Evolutionary conservation across 2,797 vertebrate genomes (phyloP), one percentile per base, ranked within the genome.

Genomic region (Chiroxiphia lanceolata): DNA sequence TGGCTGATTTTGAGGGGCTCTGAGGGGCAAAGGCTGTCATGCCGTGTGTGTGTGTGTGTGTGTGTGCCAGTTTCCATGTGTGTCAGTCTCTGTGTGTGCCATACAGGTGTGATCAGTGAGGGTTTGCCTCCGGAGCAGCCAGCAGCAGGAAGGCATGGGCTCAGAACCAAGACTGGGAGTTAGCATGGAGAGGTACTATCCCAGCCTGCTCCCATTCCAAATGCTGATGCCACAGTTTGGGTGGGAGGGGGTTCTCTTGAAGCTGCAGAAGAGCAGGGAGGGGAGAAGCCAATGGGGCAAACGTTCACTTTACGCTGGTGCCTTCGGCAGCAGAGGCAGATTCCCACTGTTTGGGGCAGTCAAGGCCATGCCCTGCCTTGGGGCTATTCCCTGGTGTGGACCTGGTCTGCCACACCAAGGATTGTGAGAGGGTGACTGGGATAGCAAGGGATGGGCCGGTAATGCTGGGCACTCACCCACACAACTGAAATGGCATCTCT

Each of bases 81-180:
- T 33, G 31, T 2, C 18, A 13, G 31, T 21, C 33, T 33, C 19
- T 4, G 12, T 53, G 51, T n/a, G 53, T 56, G 31, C 53, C 53
- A 3, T 61, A 7, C 17, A 11, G 11, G 4, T 15, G 48, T 13
- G 25, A 11, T 15, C 61, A 5, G 42, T 16, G 40, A 15, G 67
- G 13, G 29, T 70, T 60, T 69, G 76, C 29, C 45, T 64, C 34
- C 0, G 0, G 29, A 72, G 33, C 23, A 16, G 8, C 21, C 1
- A 3, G 18, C 48, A 6, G 36, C 0, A 0, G 10, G 34, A 40
- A 64, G 40, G 67, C 36, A 3, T 0, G 20, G 19, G 26, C 70
- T 48, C 19, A 8, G 21, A 54, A 13, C 17, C 26, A 4, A 6
- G 50, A 31, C 42, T 0, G 0, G 26, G 50, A 71, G 29, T 5